Evolutionary conservation across 2,113 vertebrate species (phyloP).

Genomic region (Pygoscelis antarcticus): DNA sequence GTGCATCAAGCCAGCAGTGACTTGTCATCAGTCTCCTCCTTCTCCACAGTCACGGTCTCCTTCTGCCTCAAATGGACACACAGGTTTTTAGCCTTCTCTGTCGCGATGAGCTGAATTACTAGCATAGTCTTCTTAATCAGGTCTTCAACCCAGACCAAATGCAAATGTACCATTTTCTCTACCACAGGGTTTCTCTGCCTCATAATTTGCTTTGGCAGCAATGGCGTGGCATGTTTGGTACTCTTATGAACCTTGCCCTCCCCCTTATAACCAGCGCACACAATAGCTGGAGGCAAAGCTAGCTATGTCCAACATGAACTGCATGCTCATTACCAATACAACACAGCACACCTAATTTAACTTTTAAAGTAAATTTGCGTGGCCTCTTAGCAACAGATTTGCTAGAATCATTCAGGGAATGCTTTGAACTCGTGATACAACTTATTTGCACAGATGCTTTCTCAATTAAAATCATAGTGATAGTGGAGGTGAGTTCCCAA

Average conservation of each 20-base stretch:
- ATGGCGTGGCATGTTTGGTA: accelerated
- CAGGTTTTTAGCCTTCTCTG: neutral
- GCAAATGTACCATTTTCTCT: neutral
- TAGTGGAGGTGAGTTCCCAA: neutral
- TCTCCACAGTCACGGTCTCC: neutral
- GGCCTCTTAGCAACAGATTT: neutral
- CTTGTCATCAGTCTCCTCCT: neutral
- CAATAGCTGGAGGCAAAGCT: neutral
- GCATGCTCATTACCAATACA: neutral
- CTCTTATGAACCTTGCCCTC: neutral
- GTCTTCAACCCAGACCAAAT: neutral
- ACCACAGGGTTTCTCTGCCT: neutral
- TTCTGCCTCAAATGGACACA: neutral
- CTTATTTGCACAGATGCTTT: neutral
- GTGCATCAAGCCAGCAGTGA: neutral
- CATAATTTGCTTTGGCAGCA: neutral
- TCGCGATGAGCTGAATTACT: neutral
- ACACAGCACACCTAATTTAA: neutral
- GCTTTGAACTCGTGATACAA: neutral
- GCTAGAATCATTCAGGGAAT: neutral
- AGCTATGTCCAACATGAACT: neutral
- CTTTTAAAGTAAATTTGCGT: neutral
- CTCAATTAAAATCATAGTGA: neutral
- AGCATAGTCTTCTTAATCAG: neutral
- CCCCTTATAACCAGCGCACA: neutral